Evolutionary conservation across 2,113 vertebrate genomes (phyloP), one percentile per base, ranked within the genome.

Genomic region (Ictalurus punctatus): DNA sequence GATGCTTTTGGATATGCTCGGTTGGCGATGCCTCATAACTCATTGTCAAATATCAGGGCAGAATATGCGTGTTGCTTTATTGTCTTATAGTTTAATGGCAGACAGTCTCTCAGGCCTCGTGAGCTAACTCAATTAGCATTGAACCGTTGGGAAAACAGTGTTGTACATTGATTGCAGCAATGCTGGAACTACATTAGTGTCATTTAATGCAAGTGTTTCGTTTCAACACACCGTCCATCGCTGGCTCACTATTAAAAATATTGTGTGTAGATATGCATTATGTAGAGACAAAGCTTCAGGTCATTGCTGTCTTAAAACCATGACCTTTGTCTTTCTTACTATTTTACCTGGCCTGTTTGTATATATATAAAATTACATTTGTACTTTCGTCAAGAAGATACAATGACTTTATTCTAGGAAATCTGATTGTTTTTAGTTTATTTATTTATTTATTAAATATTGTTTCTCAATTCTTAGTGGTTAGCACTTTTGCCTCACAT

Each of bases 111-210:
- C 93, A 93, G 94, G 91, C 92, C 92, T 91, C 84, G 84, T 92
- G 90, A 92, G 89, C 89, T 94, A 95, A 96, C 93, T 52, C 84
- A 78, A 95, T 96, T 95, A 95, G 85, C 90, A 96, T 95, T 92
- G 95, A 96, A 90, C 93, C 91, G 89, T 83, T 92, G 90, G 90
- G 93, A 91, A 76, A 94, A 93, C 90, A 90, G 92, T 91, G 93
- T 91, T 94, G 94, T 94, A 93, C 92, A 92, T 93, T 89, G 92
- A 94, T 94, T 91, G 84, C 88, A 78, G 82, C 81, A 65, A 87
- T 89, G 80, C 93, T 94, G 92, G 52, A 91, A 95, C 90, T 91
- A 91, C 93, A 93, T 92, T 91, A 89, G 67, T 85, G 84, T 89
- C 88, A 92, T 90, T 93, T 93, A 83, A 87, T 90, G 84, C 78